These are phyloP conservation scores for Cerastoderma edule DNA, from an alignment of 2,888 invertebrate species.

Conservation along the genomic window DNA sequence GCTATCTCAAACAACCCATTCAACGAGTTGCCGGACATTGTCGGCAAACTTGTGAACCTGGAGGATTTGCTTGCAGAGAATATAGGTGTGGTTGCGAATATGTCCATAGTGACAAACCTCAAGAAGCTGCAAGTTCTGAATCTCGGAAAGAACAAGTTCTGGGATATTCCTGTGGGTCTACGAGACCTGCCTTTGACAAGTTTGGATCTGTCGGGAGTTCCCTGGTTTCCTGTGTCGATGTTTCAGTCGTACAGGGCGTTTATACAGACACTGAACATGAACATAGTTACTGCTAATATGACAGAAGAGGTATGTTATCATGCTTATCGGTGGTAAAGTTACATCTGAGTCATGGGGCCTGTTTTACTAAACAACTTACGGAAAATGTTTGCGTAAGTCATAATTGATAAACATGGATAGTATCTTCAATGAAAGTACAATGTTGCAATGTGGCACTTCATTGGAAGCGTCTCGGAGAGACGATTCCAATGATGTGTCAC, in stretches of 20 bases:
- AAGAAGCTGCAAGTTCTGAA: constrained; percentile 62
- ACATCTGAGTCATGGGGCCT: too few species aligned
- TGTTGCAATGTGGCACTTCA: too few species aligned
- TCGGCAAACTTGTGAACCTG: constrained; percentile 55
- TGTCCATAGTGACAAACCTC: constrained; percentile 64
- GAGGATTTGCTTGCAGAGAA: constrained; percentile 69
- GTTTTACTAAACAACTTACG: too few species aligned
- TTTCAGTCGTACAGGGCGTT: constrained; percentile 52
- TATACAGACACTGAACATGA: constrained; percentile 38
- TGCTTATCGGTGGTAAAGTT: too few species aligned
- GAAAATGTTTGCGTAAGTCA: too few species aligned
- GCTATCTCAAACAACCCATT: constrained; percentile 74
- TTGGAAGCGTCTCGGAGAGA: too few species aligned
- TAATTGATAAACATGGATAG: too few species aligned
- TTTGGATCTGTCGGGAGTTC: constrained; percentile 74
- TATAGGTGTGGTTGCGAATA: constrained; percentile 61
- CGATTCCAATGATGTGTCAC: too few species aligned
- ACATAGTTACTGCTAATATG: constrained; percentile 44
- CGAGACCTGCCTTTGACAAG: constrained; percentile 58
- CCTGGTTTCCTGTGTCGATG: constrained; percentile 66
- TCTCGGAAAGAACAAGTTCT: constrained; percentile 62
- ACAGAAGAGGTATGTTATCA: constrained; percentile 44
- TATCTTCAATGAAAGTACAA: too few species aligned
- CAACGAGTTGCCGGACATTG: constrained; percentile 56
- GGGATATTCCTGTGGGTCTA: constrained; percentile 61